A percentile compares a stretch with the other conserved stretches of the same genome.
phyloP scores from a whole-genome alignment of 2,888 invertebrate genomes.

The Pterostichus madidus region DNA sequence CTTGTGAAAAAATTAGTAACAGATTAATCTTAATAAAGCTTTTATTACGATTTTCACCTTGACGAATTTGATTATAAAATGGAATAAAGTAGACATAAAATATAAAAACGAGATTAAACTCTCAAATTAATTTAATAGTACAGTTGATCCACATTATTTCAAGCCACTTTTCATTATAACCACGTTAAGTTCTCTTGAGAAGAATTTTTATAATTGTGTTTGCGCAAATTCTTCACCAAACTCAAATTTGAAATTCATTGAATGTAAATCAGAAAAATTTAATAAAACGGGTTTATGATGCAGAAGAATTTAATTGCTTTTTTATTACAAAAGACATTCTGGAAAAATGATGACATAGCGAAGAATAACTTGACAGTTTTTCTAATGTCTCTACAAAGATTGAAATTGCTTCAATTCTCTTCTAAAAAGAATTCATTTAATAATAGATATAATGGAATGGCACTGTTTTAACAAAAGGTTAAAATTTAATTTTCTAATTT shows the following conservation, averaged over 20 bases:
- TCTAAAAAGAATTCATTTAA: slow-evolving; percentile 5
- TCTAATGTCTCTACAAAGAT: slow-evolving; percentile 2
- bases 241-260: slow-evolving; percentile 36
- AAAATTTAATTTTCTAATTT: slow-evolving; percentile 51
- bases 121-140: slow-evolving; percentile 1
- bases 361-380: slow-evolving; percentile 35
- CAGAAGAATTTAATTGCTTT: slow-evolving; percentile 57
- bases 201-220: slow-evolving; percentile 43
- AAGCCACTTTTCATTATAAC: slow-evolving; percentile 2
- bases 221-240: slow-evolving; percentile 25
- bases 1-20: no score
- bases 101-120: background rate
- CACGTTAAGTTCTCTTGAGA: background rate
- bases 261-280: slow-evolving; percentile 55
- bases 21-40: no score
- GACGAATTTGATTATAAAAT: no score
- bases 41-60: no score
- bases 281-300: slow-evolving; percentile 60
- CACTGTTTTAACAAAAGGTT: slow-evolving; percentile 42
- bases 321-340: slow-evolving; percentile 50
- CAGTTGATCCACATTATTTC: slow-evolving; percentile 2
- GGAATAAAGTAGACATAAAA: background rate
- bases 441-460: slow-evolving; percentile 5
- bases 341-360: slow-evolving; percentile 37
- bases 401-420: slow-evolving; percentile 7